Evolutionary conservation across 2,888 invertebrate species (phyloP).

Genomic region (Tolmerus cingulatus): DNA sequence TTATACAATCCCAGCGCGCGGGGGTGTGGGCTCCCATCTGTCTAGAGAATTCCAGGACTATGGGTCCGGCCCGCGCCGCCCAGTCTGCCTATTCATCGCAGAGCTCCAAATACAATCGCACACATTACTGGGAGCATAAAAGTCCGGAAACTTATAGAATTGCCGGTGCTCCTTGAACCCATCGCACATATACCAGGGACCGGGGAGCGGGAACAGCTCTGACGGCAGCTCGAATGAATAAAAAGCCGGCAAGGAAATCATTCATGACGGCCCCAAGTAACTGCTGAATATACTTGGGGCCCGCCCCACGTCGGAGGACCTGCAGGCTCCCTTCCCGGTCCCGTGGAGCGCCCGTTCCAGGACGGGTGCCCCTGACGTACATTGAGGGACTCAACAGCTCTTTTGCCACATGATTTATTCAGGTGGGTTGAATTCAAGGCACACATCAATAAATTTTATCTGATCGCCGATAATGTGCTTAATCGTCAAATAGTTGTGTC

Average conservation of each 20-base stretch:
- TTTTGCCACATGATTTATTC: slow-evolving; percentile 43
- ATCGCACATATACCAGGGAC: neutral
- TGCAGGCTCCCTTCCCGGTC: neutral
- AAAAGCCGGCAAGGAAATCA: slow-evolving; percentile 38
- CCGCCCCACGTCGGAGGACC: neutral
- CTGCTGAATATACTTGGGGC: neutral
- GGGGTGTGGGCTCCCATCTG: neutral
- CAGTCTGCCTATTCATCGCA: slow-evolving; percentile 12
- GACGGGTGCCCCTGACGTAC: neutral
- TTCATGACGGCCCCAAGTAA: slow-evolving; percentile 31
- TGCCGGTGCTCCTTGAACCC: slow-evolving; percentile 29
- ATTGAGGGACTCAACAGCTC: slow-evolving; percentile 34
- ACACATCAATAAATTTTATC: slow-evolving; percentile 44
- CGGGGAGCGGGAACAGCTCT: neutral
- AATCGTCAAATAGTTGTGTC: slow-evolving; percentile 42
- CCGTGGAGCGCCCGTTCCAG: neutral
- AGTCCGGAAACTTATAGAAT: slow-evolving; percentile 38
- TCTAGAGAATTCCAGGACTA: slow-evolving; percentile 1
- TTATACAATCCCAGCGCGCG: neutral
- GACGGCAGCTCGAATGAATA: neutral
- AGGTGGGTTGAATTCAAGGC: slow-evolving; percentile 42
- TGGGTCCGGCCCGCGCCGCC: neutral
- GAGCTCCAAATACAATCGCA: slow-evolving; percentile 24
- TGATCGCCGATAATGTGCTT: slow-evolving; percentile 43
- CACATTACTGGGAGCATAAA: slow-evolving; percentile 14